phyloP scores from a whole-genome alignment of 1,140 invertebrate genomes.

The Cryptotermes secundus region DNA sequence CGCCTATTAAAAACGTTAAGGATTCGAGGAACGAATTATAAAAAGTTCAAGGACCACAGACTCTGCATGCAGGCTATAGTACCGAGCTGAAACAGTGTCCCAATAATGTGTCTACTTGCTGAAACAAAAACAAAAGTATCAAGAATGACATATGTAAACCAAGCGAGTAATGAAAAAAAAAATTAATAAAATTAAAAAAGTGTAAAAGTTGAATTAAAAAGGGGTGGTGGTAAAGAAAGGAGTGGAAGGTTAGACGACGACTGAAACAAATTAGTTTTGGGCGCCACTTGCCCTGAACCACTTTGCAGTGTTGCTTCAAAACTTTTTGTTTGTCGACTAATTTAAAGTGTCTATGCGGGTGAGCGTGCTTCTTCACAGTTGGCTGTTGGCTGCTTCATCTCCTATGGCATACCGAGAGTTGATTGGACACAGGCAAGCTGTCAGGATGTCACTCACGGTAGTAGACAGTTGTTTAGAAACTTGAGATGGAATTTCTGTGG shows the following conservation, averaged over 20 bases:
- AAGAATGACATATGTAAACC: background rate
- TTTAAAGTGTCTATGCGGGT: background rate
- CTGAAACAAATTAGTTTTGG: background rate
- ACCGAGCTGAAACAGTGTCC: too few relatives aligned
- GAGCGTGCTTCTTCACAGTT: background rate
- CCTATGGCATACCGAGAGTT: background rate
- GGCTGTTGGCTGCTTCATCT: background rate
- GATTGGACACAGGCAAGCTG: background rate
- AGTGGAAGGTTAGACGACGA: background rate
- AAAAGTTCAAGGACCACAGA: too few relatives aligned
- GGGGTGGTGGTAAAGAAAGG: background rate
- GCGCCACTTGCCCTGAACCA: background rate
- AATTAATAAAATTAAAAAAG: background rate
- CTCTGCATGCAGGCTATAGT: too few relatives aligned
- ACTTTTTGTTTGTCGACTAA: background rate
- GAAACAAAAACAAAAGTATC: too few relatives aligned
- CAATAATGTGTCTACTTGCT: too few relatives aligned
- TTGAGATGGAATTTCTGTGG: slow-evolving; percentile 11
- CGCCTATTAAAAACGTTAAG: too few relatives aligned
- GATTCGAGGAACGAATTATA: too few relatives aligned
- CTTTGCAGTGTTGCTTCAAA: background rate
- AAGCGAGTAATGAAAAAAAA: background rate
- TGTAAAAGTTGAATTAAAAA: background rate
- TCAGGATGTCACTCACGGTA: background rate
- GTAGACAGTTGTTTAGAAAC: slow-evolving; percentile 12